Base-by-base conservation (phyloP, 1,140 invertebrate genomes). In the Holotrichia oblita region DNA sequence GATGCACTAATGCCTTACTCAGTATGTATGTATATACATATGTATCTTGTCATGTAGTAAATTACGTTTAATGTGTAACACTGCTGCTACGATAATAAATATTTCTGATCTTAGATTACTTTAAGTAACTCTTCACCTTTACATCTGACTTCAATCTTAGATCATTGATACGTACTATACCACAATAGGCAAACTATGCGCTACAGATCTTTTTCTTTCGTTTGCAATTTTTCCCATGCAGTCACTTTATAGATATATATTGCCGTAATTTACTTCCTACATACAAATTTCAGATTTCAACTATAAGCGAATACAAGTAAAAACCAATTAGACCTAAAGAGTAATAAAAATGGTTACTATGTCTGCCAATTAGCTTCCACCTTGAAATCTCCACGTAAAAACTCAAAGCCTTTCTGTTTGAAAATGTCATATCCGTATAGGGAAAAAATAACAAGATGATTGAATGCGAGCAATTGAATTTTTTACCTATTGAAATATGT, bases 361-460 rank as follows among this genome's bases (percentile, higher is more conserved):
- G 22, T 69, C 10, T 27, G 22, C 27, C 61, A 69, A 34, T 69
- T 55, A 55, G 48, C 14, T 55, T 69, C 27, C 20, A 69, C 61
- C 61, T 27, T 69, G 61, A 69, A 22, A 34, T 69, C 24, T 69
- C 20, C 27, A 27, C 61, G 27, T 69, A 34, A 69, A 55, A 34
- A 69, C 61, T 22, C 10, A 34, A 7, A 24, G 7, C 20, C 20
- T 24, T 69, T 69, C 22, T 24, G 22, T 69, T 69, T 27, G 7
- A 20, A 69, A 69, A 69, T 34, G 12, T n/a, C 61, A 14, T 69
- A 22, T 69, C 27, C 61, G 27, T 69, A 69, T 69, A 69, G 22
- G 61, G 61, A 69, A 27, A 69, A 69, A 69, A 27, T 69, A 27
- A 69, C 61, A 69, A 69, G 48, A 55, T 55, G 48, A 55, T 55